These are phyloP conservation scores for Archips crataeganus DNA, from an alignment of 2,888 invertebrate genomes.

Conservation along the genomic window DNA sequence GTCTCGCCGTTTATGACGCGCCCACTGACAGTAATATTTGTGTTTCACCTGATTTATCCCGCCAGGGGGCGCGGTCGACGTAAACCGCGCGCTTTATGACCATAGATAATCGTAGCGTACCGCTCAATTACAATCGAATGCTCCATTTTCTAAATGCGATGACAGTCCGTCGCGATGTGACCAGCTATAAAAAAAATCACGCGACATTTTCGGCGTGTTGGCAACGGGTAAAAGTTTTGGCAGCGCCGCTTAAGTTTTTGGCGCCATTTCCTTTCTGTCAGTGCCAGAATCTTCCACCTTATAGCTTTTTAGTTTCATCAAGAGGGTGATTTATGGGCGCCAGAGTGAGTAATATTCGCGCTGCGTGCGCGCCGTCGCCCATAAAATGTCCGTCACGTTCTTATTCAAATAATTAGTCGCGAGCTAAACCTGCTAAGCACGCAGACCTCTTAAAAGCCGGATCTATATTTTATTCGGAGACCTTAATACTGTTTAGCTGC, in stretches of 20 bases:
- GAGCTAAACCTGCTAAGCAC: constrained; percentile 55
- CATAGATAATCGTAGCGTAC: constrained; percentile 53
- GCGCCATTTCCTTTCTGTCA: constrained; percentile 34
- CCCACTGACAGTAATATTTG: constrained; percentile 73
- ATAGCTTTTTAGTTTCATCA: constrained; percentile 31
- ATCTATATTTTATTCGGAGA: constrained; percentile 45
- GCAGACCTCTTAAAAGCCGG: constrained; percentile 50
- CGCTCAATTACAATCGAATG: constrained; percentile 61
- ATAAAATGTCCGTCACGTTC: constrained; percentile 59
- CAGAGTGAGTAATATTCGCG: constrained; percentile 51
- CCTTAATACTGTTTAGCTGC: constrained; percentile 29
- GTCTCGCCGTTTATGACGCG: constrained; percentile 71
- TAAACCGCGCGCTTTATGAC: constrained; percentile 70
- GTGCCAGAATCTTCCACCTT: constrained; percentile 22
- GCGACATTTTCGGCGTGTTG: constrained; percentile 52
- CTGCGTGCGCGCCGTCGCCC: constrained; percentile 44
- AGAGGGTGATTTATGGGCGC: constrained; percentile 41
- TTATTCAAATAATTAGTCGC: constrained; percentile 73
- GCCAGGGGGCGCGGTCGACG: constrained; percentile 55
- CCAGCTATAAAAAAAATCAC: constrained; percentile 39
- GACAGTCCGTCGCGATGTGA: constrained; percentile 40
- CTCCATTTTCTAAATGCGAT: constrained; percentile 51
- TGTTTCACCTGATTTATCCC: constrained; percentile 74
- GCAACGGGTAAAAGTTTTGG: constrained; percentile 55
- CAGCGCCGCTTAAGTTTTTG: constrained; percentile 48